Conservation (phyloP, 2,888 invertebrate species). For the Willowsia nigromaculata region DNA sequence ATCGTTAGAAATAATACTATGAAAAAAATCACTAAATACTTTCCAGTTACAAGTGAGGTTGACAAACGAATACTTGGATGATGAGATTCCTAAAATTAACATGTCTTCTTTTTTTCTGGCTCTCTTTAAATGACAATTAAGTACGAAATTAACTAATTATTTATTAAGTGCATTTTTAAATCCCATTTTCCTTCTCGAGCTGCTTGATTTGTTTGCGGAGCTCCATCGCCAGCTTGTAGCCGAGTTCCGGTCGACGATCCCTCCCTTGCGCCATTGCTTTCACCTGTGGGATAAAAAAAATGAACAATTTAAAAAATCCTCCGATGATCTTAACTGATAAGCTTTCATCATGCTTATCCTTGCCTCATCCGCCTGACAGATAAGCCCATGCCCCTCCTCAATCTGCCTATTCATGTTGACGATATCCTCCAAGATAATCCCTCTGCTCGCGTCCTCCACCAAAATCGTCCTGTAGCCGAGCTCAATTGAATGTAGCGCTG, state of each 20-base stretch:
- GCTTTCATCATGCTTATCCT: no score
- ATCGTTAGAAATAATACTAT: not conserved
- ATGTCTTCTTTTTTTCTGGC: no score
- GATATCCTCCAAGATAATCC: slow-evolving; percentile 92
- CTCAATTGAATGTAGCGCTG: slow-evolving; percentile 92
- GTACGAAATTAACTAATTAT: not conserved
- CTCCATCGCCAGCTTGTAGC: slow-evolving; percentile 83
- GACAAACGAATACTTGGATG: not conserved
- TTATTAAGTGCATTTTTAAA: not conserved
- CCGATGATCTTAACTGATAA: not conserved
- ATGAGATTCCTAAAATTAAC: not conserved
- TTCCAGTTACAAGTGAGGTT: not conserved
- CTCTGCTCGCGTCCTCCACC: slow-evolving; percentile 94
- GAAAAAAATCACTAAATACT: not conserved
- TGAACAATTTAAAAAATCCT: not conserved
- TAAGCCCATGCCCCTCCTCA: slow-evolving; percentile 88
- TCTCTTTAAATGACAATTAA: not conserved
- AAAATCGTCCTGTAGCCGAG: slow-evolving; percentile 94
- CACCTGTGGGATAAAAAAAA: slow-evolving; percentile 81
- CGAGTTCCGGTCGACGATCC: slow-evolving; percentile 92
- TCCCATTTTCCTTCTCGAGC: slow-evolving; percentile 57
- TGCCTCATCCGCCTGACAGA: slow-evolving; percentile 87
- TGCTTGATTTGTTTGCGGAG: slow-evolving; percentile 71
- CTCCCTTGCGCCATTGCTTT: slow-evolving; percentile 92
- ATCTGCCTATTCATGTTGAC: slow-evolving; percentile 90